Evolutionary conservation across 2,888 invertebrate genomes (phyloP).

Genomic region (Pyrrhosoma nymphula): DNA sequence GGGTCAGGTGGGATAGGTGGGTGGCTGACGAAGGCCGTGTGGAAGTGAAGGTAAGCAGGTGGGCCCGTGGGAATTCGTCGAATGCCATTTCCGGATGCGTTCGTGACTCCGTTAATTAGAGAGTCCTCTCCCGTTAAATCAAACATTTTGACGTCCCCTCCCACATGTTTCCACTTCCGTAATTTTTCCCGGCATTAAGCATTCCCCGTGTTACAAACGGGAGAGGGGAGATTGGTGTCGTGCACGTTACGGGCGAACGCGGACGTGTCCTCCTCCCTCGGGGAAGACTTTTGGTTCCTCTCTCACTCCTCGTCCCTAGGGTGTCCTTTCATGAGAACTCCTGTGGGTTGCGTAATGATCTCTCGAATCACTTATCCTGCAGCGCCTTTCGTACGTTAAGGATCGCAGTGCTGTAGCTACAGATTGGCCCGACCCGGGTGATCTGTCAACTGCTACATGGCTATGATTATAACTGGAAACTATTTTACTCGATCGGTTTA

Average conservation of each 20-base stretch:
- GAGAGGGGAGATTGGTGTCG: not conserved
- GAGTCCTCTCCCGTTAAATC: not conserved
- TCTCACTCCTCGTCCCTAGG: not conserved
- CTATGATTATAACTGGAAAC: no score
- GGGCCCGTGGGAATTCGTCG: not conserved
- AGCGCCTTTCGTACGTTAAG: not conserved
- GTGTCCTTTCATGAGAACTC: no score
- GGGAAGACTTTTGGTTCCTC: not conserved
- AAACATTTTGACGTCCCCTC: not conserved
- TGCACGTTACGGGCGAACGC: not conserved
- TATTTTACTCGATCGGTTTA: no score
- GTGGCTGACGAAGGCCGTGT: not conserved
- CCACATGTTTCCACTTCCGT: not conserved
- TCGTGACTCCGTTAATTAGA: not conserved
- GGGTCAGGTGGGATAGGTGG: not conserved
- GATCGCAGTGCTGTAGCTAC: no score
- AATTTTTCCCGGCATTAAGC: not conserved
- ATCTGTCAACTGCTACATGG: no score
- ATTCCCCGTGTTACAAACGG: not conserved
- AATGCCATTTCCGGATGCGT: not conserved
- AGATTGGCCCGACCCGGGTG: no score
- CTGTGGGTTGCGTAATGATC: no score
- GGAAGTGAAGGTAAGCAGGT: not conserved
- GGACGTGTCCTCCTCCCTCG: not conserved
- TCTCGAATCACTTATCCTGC: not conserved